Evolutionary conservation across 2,888 invertebrate species (phyloP), one percentile per base, ranked within the genome.

Genomic region (Caenorhabditis sp.): DNA sequence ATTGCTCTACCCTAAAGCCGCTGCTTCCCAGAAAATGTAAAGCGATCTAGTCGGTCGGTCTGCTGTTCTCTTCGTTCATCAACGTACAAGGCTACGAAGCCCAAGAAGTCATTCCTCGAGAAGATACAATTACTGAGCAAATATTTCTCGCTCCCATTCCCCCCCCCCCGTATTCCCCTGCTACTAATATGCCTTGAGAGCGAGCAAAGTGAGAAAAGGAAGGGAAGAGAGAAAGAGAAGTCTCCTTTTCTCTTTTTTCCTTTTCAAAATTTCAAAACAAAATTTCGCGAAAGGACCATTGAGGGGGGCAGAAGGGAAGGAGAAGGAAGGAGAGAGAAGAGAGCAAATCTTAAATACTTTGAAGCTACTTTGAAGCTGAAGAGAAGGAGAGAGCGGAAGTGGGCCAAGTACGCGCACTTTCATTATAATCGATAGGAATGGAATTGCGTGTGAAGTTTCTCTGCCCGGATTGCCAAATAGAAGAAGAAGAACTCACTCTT

Each of bases 71-170:
- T 40, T 15, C 40, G 60, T n/a, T n/a, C n/a, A n/a, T n/a, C n/a
- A n/a, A n/a, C n/a, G n/a, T n/a, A n/a, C n/a, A n/a, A n/a, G n/a
- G n/a, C n/a, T n/a, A n/a, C n/a, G n/a, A 56, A 24, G 26, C 32
- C 50, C 60, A 50, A 60, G 61, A 70, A 70, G 61, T 71, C 71
- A 61, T 61, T 72, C 56, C 71, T 50, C 26, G 65, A 58, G 65
- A 72, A 72, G 72, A 65, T 65, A 72, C 72, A 65, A 72, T 72
- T 72, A 72, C 65, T 58, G 56, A 65, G 26, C 72, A 72, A 72
- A 72, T 72, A 72, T 65, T 65, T 72, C 56, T 64, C 6, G n/a
- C n/a, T n/a, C n/a, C n/a, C n/a, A n/a, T n/a, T 50, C 8, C 11
- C 58, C 50, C 11, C 61, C 26, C 9, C 50, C 50, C 60, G 61